Evolutionary conservation across 2,888 invertebrate species (phyloP), one percentile per base, ranked within the genome.

Genomic region (Scaptomyza parva): DNA sequence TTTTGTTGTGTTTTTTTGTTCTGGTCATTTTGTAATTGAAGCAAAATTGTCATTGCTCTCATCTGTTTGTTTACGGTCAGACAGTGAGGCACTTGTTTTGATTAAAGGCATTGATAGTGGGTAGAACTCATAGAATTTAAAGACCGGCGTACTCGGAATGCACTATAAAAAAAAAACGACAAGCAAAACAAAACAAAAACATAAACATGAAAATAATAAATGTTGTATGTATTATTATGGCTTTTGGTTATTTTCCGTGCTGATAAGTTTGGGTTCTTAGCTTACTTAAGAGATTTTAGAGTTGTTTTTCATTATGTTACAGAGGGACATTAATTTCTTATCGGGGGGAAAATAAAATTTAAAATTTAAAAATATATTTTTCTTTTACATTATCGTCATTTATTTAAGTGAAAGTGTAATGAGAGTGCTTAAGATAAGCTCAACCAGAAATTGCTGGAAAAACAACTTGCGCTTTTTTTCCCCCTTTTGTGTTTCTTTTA

Each of bases 21-120:
- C 45, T 65, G 52, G 70, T 61, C 72, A 72, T 78, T 78, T 76
- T 68, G 66, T 82, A 85, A 87, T 82, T 87, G 66, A 83, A 79
- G 52, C 57, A 55, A 67, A 74, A 63, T 60, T 70, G 60, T 70
- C 53, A 11, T 17, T 53, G 12, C 39, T 43, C 58, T 57, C 20
- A 9, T 48, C 39, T 17, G 37, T 48, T 63, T 74, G 69, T 61
- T 77, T 77, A 62, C 74, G 70, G 33, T 77, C 77, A 81, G 77
- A 77, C 82, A 75, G 70, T 40, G 70, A 35, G 76, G 74, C 77
- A 80, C 77, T 78, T 78, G 66, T 67, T 66, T 68, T 67, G 80
- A 78, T 78, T 77, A 60, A 73, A 70, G 69, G 47, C 74, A 61
- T 61, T 73, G 77, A 78, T 78, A 78, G 57, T 59, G 39, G 40